Evolutionary conservation across 2,797 vertebrate species (phyloP).

Genomic region (Mormyrops attenuatus): DNA sequence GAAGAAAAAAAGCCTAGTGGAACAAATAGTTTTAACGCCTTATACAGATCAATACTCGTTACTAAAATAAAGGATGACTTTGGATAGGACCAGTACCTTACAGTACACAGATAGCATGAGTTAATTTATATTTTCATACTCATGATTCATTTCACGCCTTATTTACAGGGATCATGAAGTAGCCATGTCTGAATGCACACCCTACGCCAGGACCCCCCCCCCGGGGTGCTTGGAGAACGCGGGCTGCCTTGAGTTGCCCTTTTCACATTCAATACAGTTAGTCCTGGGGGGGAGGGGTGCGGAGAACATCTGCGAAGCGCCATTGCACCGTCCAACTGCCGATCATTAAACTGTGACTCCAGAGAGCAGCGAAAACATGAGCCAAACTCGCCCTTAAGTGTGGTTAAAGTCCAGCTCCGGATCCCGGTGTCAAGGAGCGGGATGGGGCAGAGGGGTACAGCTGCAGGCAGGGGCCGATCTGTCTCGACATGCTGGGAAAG

Average conservation of each 20-base stretch:
- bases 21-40: slow-evolving; percentile 12
- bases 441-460: not conserved
- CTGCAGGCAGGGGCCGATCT: not conserved
- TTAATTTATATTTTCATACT: not conserved
- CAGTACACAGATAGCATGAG: not conserved
- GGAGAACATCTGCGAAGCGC: slow-evolving; percentile 52
- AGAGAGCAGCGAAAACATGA: slow-evolving; percentile 54
- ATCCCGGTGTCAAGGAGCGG: not conserved
- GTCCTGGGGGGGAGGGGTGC: slow-evolving; percentile 38
- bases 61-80: not conserved
- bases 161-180: not conserved
- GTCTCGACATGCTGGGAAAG: not conserved
- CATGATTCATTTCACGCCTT: not conserved
- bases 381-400: slow-evolving; percentile 55
- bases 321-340: slow-evolving; percentile 56
- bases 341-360: slow-evolving; percentile 66
- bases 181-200: not conserved
- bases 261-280: slow-evolving; percentile 16
- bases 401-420: slow-evolving; percentile 41
- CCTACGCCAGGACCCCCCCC: not conserved
- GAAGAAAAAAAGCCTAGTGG: slow-evolving; percentile 39
- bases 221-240: not conserved
- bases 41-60: slow-evolving; percentile 4
- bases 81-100: not conserved
- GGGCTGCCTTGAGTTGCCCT: not conserved